Evolutionary conservation across 2,113 vertebrate species (phyloP), one percentile per base, ranked within the genome.

Genomic region (Erythrocercus mccallii): DNA sequence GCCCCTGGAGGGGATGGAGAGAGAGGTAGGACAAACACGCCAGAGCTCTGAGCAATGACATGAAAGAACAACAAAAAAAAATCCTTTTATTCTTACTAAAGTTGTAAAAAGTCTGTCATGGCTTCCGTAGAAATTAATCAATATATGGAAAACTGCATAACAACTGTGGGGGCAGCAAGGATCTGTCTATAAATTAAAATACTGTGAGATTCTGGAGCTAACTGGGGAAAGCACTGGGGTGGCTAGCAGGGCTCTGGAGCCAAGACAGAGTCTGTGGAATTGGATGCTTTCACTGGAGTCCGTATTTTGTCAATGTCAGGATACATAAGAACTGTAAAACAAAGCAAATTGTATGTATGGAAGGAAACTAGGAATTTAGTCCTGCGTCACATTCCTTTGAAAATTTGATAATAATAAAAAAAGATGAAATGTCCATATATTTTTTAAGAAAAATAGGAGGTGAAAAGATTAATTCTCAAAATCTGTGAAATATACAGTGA

Each of bases 401-500:
- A 70, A 78, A 33, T 47, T 31, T 28, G 15, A 40, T 35, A 42
- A 57, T 45, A 22, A 61, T 81, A 74, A 11, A 56, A 10, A 18
- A 93, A 17, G 61, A 90, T 50, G 25, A 83, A 95, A 58, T 38
- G 45, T 6, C 42, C 50, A 73, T 20, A 17, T 58, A 20, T 57
- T 83, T 95, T 93, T 33, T 1, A 91, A 93, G 82, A 72, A 78
- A 76, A 82, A 70, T 62, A 92, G 40, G 80, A 83, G 51, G 31
- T 53, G 44, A 86, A 93, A 94, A 82, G 57, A 77, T 61, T 64
- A 54, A 71, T 90, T 94, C 88, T 94, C 85, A 79, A 56, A 95
- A 94, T 90, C 93, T 51, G 83, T 76, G 62, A 76, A 96, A 94
- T 79, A 86, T 71, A 73, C 71, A 89, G 58, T 78, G 89, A 74